These are phyloP conservation scores for Serranochromis macrocephalus DNA, from an alignment of 2,113 vertebrate genomes.

Conservation along the genomic window DNA sequence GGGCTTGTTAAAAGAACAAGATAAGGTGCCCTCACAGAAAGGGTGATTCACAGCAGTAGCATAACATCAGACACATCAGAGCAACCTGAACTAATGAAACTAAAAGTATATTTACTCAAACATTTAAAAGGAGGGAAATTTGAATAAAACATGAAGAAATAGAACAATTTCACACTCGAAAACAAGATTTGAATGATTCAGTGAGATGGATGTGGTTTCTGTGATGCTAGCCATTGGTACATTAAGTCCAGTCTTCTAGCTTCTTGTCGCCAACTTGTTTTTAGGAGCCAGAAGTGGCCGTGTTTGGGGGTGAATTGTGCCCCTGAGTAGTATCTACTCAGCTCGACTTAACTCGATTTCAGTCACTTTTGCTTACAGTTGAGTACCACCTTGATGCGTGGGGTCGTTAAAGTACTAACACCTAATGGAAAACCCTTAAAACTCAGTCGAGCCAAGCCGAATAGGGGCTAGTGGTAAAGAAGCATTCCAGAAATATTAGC, in stretches of 20 bases:
- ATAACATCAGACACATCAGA: not conserved
- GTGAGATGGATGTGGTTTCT: not conserved
- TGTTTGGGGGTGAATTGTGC: not conserved
- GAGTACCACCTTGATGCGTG: accelerated
- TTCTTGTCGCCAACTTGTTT: accelerated
- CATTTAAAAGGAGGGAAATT: not conserved
- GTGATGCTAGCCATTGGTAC: accelerated
- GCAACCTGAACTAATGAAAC: not conserved
- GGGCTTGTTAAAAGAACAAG: not conserved
- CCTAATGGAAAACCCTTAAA: not conserved
- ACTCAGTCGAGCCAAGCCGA: accelerated
- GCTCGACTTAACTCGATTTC: not conserved
- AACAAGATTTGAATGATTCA: not conserved
- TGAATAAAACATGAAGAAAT: not conserved
- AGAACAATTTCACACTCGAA: not conserved
- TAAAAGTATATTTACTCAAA: not conserved
- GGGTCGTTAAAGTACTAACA: not conserved
- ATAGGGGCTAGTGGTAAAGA: not conserved
- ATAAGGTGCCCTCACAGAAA: not conserved
- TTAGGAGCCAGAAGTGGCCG: not conserved
- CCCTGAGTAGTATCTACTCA: not conserved
- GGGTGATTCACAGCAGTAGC: not conserved
- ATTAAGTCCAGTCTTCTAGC: not conserved
- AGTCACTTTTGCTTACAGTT: not conserved
- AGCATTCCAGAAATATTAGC: not conserved